Evolutionary conservation across 2,113 vertebrate genomes (phyloP), one percentile per base, ranked within the genome.

Genomic region (Neotragus pygmaeus): DNA sequence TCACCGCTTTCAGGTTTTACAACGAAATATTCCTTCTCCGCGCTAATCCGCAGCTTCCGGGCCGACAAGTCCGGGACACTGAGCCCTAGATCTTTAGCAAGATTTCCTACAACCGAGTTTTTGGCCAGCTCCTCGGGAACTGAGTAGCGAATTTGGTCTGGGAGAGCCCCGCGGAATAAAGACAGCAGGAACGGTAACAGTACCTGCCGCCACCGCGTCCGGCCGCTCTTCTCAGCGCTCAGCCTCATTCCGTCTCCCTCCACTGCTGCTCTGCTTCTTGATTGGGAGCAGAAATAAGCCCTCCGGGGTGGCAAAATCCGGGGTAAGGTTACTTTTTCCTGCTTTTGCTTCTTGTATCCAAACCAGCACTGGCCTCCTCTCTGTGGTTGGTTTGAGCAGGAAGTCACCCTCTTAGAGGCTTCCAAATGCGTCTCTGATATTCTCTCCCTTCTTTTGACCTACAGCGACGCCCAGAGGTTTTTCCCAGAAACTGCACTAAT

Each of bases 81-180:
- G 83, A 99, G 95, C 36, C 98, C 99, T 51, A 99, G 97, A 85
- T 99, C 99, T 28, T 98, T 98, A 9, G 98, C 98, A 14, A 99
- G 98, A 86, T 99, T 99, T 23, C 99, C 99, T 43, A 99, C 98
- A n/a, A 99, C 64, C 0, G 98, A 98, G 7, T 98, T 99, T 86
- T 97, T 99, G 88, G 98, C 97, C 97, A 99, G 98, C 92, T 99
- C 99, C 97, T 99, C 99, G 0, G 98, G 98, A 80, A 99, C 96
- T 33, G 99, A 99, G 96, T 99, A 99, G 9, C 98, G 98, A 77
- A 99, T 98, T 33, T 99, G 98, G 28, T 98, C 98, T 16, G 75
- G 78, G 84, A 98, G 90, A 88, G 85, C 92, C 45, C 84, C 33
- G 82, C 57, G 14, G n/a, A 95, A 95, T 83, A 98, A 96, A 86